Conservation (phyloP, 2,797 vertebrate genomes). For the Microcaecilia unicolor region DNA sequence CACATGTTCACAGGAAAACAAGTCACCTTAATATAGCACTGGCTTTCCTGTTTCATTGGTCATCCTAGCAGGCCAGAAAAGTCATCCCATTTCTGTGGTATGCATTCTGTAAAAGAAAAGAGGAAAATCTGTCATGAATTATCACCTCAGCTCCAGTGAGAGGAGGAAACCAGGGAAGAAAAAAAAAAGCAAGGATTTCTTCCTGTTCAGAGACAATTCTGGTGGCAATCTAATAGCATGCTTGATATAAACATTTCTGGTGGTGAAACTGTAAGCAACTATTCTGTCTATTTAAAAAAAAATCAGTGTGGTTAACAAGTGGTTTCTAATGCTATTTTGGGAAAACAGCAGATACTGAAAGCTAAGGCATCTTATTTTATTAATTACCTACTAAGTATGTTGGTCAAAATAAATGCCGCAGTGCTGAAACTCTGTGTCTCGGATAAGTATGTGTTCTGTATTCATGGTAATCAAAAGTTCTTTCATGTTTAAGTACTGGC, state of each 20-base stretch:
- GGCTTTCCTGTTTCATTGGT: slow-evolving; percentile 33
- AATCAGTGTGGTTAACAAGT: slow-evolving; percentile 68
- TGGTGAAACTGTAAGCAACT: slow-evolving; percentile 44
- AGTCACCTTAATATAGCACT: slow-evolving; percentile 41
- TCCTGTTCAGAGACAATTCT: slow-evolving; percentile 52
- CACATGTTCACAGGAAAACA: slow-evolving; percentile 12
- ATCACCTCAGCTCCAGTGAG: slow-evolving; percentile 51
- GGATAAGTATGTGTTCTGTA: slow-evolving; percentile 26
- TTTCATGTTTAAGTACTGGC: slow-evolving; percentile 29
- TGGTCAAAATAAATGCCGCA: slow-evolving; percentile 23
- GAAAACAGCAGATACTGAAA: slow-evolving; percentile 38
- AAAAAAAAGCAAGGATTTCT: slow-evolving; percentile 46
- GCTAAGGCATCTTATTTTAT: slow-evolving; percentile 36
- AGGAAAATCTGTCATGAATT: slow-evolving; percentile 68
- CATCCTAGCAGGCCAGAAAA: slow-evolving; percentile 81
- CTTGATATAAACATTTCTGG: slow-evolving; percentile 58
- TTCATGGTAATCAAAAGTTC: slow-evolving; percentile 13
- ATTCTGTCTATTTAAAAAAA: slow-evolving; percentile 47
- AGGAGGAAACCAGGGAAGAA: slow-evolving; percentile 36
- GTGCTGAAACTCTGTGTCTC: slow-evolving; percentile 28
- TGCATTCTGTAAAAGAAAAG: slow-evolving; percentile 68
- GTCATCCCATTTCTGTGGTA: slow-evolving; percentile 80
- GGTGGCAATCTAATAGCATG: slow-evolving; percentile 45
- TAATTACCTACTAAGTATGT: slow-evolving; percentile 38
- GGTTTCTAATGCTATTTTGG: slow-evolving; percentile 56